Percentiles rank a stretch among this genome's conserved stretches.
Evolutionary conservation across 2,888 invertebrate species (phyloP).

Genomic region (Boloria euphrosyne): DNA sequence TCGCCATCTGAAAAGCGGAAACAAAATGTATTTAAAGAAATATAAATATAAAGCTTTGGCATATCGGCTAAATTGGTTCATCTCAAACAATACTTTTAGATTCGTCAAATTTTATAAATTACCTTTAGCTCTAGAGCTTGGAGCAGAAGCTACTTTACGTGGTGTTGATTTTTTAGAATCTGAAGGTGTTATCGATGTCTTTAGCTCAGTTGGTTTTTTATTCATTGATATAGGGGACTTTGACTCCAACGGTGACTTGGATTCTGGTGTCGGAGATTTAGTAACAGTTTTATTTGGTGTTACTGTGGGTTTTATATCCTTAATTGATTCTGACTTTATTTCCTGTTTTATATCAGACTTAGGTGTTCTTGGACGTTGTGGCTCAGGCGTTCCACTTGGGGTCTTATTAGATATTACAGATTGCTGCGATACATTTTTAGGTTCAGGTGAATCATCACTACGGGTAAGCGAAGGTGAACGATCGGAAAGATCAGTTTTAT

Average conservation of each 20-base stretch:
- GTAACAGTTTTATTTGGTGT: constrained; percentile 56
- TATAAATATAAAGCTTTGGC: too few relatives aligned
- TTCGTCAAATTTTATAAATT: constrained; percentile 42
- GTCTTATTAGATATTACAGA: constrained; percentile 55
- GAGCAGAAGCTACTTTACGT: constrained; percentile 69
- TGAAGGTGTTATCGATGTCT: constrained; percentile 50
- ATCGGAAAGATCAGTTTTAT: constrained; percentile 66
- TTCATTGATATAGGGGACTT: constrained; percentile 58
- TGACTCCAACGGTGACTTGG: constrained; percentile 61
- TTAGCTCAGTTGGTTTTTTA: constrained; percentile 71
- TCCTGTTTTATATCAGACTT: constrained; percentile 61
- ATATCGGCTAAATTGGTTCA: constrained; percentile 55
- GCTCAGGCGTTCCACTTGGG: constrained; percentile 60
- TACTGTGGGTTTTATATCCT: constrained; percentile 49
- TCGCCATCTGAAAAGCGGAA: constrained; percentile 86
- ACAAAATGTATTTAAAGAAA: too few relatives aligned
- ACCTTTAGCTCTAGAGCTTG: constrained; percentile 76
- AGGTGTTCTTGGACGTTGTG: constrained; percentile 69
- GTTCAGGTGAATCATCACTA: constrained; percentile 78
- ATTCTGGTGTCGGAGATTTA: constrained; percentile 62
- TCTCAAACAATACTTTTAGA: constrained; percentile 46
- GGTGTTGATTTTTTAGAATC: constrained; percentile 71
- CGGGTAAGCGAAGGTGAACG: constrained; percentile 77
- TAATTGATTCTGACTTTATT: constrained; percentile 46
- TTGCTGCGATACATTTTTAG: constrained; percentile 58